These are phyloP conservation scores for Ellobius talpinus DNA, from an alignment of 2,113 vertebrate genomes.

Conservation along the genomic window DNA sequence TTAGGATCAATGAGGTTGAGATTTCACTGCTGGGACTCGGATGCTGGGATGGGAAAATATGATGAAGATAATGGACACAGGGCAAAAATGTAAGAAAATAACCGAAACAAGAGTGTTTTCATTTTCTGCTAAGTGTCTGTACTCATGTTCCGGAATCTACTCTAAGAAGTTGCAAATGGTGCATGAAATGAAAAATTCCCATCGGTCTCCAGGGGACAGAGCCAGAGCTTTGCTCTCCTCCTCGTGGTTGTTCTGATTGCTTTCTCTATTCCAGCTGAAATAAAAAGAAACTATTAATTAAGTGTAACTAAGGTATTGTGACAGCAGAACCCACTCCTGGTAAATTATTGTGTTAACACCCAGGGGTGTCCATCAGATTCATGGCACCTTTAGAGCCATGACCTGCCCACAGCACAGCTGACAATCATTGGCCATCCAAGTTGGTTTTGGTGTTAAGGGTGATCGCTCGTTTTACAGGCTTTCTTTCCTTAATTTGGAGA, in stretches of 20 bases:
- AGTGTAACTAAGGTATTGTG: constrained; percentile 40
- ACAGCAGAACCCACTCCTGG: constrained; percentile 27
- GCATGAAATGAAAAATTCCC: constrained; percentile 84
- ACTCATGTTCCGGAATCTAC: constrained; percentile 69
- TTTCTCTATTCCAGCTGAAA: constrained; percentile 67
- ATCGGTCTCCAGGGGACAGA: constrained; percentile 67
- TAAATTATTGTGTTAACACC: constrained; percentile 64
- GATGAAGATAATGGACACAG: constrained; percentile 66
- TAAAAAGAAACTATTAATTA: neutral
- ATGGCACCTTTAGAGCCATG: neutral
- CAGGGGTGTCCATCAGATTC: neutral
- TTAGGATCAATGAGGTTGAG: constrained; percentile 35
- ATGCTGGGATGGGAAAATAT: constrained; percentile 32
- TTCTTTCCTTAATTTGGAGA: neutral
- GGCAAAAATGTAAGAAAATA: constrained; percentile 68
- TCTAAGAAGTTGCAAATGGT: constrained; percentile 80
- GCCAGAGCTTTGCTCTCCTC: neutral
- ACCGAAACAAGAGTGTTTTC: constrained; percentile 62
- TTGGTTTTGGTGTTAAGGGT: neutral
- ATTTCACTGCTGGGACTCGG: neutral
- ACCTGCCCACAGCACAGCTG: neutral
- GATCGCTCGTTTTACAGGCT: neutral
- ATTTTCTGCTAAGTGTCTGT: constrained; percentile 74
- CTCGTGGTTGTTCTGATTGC: constrained; percentile 49
- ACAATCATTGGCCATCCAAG: neutral